Evolutionary conservation across 1,140 invertebrate genomes (phyloP), one percentile per base, ranked within the genome.

Genomic region (Mylabris phalerata): DNA sequence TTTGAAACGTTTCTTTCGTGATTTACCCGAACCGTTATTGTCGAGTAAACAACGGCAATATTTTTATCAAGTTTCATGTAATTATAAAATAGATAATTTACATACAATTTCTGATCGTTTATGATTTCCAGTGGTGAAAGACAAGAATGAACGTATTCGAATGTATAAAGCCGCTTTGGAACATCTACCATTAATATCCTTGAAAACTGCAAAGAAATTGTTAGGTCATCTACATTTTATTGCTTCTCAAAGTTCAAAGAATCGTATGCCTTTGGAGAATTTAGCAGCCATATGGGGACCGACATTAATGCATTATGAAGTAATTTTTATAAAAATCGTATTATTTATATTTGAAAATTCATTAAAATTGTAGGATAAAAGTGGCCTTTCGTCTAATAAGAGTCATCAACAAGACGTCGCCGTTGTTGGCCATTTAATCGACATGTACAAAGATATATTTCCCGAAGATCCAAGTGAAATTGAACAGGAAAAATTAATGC

Each of bases 251-350:
- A 79, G 81, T 63, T 76, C 83, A 3, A 82, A 82, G 48, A 93
- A 93, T 71, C 78, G 86, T 44, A 93, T 93, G 90, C 83, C 78
- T 43, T 79, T 86, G 0, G 82, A 86, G 47, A 93, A 92, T 72
- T 75, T 93, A n/a, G 86, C 89, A 4, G 81, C 89, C 1, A 84
- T 92, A 42, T 92, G 89, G 88, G 89, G 88, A 1, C 89, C 90
- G 2, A 91, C 88, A 3, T 73, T 92, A 44, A 84, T 92, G 81
- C 86, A 87, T 57, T 80, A 83, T 3, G 83, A 86, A 43, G 81
- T 82, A 63, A 57, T 41, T 3, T 7, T 43, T 9, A 27, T 52
- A 5, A 38, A 11, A 48, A 9, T 10, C 38, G n/a, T 10, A 38
- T 55, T 48, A 11, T 55, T 39, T 24, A 4, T 54, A 45, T 48